phyloP scores from a whole-genome alignment of 2,113 vertebrate genomes.

The Myotis yumanensis region DNA sequence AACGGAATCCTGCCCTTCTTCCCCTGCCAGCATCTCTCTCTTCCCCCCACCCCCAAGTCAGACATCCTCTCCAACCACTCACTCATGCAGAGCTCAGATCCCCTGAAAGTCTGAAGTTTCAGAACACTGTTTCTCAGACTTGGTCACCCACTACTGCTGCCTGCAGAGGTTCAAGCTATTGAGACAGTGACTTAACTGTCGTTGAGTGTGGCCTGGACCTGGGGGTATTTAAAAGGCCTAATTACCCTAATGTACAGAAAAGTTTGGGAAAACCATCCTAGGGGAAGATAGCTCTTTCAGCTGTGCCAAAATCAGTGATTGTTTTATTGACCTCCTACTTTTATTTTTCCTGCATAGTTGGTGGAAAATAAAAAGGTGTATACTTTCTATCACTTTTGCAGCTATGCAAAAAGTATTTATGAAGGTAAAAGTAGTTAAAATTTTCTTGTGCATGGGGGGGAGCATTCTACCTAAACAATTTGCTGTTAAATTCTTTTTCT shows the following conservation, averaged over 20 bases:
- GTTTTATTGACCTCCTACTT: neutral
- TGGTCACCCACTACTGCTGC: accelerated
- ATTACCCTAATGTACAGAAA: neutral
- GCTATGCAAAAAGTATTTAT: neutral
- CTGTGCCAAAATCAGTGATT: neutral
- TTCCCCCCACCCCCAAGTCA: neutral
- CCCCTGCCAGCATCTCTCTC: neutral
- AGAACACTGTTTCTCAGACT: neutral
- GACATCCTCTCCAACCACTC: neutral
- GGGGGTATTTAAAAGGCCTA: neutral
- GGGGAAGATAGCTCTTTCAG: neutral
- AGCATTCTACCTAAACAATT: neutral
- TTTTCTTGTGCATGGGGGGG: neutral
- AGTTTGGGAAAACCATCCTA: neutral
- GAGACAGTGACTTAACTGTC: no score
- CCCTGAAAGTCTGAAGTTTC: neutral
- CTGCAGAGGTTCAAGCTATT: neutral
- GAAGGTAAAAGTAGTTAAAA: neutral
- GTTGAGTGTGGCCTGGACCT: neutral
- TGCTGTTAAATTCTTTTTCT: neutral
- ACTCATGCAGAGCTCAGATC: accelerated
- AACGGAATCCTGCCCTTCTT: neutral
- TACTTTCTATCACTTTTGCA: neutral
- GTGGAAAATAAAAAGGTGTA: neutral
- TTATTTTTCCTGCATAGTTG: neutral